phyloP scores from a whole-genome alignment of 2,888 invertebrate species.

The Morinoia aosen region DNA sequence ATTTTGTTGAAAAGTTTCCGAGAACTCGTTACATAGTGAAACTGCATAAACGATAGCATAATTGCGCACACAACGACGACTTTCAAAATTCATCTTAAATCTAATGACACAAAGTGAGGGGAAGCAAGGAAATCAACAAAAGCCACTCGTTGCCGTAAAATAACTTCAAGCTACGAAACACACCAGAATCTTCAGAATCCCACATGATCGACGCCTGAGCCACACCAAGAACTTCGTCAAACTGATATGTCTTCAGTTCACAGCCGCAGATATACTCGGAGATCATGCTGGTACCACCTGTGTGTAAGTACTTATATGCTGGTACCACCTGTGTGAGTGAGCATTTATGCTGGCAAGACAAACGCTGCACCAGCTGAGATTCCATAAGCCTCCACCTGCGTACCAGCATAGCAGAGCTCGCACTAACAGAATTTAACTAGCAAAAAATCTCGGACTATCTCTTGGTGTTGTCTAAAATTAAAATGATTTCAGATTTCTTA shows the following conservation, averaged over 20 bases:
- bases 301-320: neutral
- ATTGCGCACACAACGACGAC: too few species aligned
- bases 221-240: neutral
- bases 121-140: too few species aligned
- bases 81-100: too few species aligned
- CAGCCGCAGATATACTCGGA: neutral
- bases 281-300: slow-evolving; percentile 41
- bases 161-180: neutral
- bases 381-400: neutral
- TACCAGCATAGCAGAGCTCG: neutral
- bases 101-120: too few species aligned
- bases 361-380: neutral
- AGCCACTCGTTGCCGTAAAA: too few species aligned
- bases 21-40: too few species aligned
- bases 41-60: too few species aligned
- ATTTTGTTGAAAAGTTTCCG: too few species aligned
- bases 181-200: slow-evolving; percentile 35
- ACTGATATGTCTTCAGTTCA: slow-evolving; percentile 9
- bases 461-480: neutral
- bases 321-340: slow-evolving; percentile 2
- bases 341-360: neutral
- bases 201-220: neutral
- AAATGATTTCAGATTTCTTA: neutral
- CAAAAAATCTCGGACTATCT: neutral
- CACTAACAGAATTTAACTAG: neutral